phyloP scores from a whole-genome alignment of 1,140 invertebrate species.

The Maniola jurtina region DNA sequence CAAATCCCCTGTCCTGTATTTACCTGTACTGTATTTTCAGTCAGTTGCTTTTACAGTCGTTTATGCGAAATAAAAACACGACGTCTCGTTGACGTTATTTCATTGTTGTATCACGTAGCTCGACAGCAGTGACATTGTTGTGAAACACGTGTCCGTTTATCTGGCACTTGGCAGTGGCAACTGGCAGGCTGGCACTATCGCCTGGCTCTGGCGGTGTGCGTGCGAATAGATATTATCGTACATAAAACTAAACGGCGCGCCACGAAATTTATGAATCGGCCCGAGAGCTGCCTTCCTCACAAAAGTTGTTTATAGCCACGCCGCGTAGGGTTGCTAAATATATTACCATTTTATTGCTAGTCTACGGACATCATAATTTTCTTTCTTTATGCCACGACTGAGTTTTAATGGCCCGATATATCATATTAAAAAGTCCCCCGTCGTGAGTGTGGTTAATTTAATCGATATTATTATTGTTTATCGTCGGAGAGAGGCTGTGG shows the following conservation, averaged over 20 bases:
- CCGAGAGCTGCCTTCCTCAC: conserved; percentile 67
- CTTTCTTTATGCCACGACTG: conserved; percentile 60
- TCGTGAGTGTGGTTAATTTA: conserved; percentile 53
- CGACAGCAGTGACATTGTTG: conserved; percentile 36
- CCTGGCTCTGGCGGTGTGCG: conserved; percentile 35
- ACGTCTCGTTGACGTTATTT: conserved; percentile 9
- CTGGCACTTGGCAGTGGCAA: not conserved
- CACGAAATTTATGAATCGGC: conserved; percentile 71
- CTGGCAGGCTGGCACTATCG: conserved; percentile 8
- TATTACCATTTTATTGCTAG: conserved; percentile 62
- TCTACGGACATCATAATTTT: conserved; percentile 66
- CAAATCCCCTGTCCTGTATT: too few species aligned
- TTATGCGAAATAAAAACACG: not conserved
- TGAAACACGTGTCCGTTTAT: conserved; percentile 32
- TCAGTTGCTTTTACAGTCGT: not conserved
- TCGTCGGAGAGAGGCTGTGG: conserved; percentile 24
- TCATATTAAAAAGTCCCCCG: conserved; percentile 58
- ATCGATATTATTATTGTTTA: conserved; percentile 62
- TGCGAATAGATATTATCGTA: conserved; percentile 65
- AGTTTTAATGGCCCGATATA: conserved; percentile 63
- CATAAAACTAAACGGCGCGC: conserved; percentile 69
- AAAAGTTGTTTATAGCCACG: conserved; percentile 68
- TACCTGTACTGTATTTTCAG: not conserved
- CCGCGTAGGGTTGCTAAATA: conserved; percentile 55
- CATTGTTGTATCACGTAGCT: conserved; percentile 11